A percentile compares a stretch with the other conserved stretches of the same genome.
Conservation (phyloP, 2,113 vertebrate species). For the Grus americana region DNA sequence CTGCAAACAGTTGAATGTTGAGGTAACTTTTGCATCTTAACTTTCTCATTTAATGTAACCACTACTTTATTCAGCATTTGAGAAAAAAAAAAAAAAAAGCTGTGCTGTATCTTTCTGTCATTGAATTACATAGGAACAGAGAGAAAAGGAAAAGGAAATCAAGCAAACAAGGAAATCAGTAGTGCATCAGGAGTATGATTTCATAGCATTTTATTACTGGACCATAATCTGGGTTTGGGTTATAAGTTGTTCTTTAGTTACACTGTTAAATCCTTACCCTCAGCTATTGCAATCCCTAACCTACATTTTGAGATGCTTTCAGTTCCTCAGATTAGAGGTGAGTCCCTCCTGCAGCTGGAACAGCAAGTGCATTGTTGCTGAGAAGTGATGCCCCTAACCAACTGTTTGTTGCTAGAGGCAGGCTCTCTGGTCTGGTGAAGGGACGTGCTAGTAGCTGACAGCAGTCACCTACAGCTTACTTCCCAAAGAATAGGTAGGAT, state of each 20-base stretch:
- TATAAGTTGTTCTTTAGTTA: not conserved
- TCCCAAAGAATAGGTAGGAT: not conserved
- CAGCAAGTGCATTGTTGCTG: not conserved
- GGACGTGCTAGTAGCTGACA: not conserved
- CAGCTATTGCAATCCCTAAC: accelerated
- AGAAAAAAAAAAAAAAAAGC: not conserved
- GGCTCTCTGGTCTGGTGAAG: not conserved
- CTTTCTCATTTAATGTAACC: not conserved
- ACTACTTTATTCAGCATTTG: not conserved
- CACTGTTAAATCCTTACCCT: not conserved
- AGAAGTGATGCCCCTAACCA: not conserved
- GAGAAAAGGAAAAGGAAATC: not conserved
- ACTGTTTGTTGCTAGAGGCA: not conserved
- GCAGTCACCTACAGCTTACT: not conserved
- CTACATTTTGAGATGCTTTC: not conserved
- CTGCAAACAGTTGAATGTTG: not conserved
- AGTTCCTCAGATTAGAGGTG: not conserved
- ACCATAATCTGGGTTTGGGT: not conserved
- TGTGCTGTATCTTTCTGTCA: not conserved
- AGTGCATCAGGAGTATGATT: not conserved
- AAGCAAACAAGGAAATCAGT: not conserved
- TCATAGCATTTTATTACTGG: not conserved
- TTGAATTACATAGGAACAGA: not conserved
- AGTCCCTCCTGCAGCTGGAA: not conserved
- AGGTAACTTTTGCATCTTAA: not conserved